Evolutionary conservation across 2,888 invertebrate genomes (phyloP).

Genomic region (Tridacna crocea): DNA sequence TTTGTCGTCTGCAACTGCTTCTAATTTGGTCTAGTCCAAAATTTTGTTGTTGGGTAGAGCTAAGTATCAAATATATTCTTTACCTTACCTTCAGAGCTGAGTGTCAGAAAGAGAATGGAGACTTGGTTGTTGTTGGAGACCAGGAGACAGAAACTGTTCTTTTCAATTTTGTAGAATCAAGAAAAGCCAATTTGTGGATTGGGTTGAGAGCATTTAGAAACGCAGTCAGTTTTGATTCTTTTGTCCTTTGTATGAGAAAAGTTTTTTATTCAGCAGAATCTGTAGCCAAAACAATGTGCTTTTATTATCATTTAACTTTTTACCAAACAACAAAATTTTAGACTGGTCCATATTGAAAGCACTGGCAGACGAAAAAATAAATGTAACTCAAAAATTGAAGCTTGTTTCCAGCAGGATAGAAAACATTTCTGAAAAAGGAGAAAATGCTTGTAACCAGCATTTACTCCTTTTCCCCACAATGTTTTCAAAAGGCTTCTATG

Average conservation of each 20-base stretch:
- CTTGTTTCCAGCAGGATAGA: not conserved
- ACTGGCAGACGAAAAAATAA: no score
- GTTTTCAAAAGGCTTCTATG: not conserved
- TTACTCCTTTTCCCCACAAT: not conserved
- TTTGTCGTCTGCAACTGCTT: no score
- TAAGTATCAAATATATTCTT: no score
- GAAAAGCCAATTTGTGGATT: slow-evolving; percentile 55
- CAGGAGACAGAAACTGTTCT: slow-evolving; percentile 24
- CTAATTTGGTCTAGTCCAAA: no score
- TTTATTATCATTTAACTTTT: not conserved
- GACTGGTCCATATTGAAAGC: no score
- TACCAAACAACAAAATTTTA: not conserved
- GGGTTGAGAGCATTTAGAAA: slow-evolving; percentile 40
- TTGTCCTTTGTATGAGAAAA: no score
- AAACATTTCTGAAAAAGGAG: not conserved
- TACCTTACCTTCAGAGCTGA: slow-evolving; percentile 42
- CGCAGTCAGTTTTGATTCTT: not conserved
- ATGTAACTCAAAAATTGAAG: no score
- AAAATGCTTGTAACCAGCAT: not conserved
- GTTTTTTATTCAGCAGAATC: no score
- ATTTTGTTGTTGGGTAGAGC: no score
- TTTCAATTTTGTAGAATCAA: slow-evolving; percentile 48
- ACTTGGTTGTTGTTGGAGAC: slow-evolving; percentile 49
- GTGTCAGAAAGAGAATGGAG: slow-evolving; percentile 57
- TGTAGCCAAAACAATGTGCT: no score